Evolutionary conservation across 2,888 invertebrate species (phyloP).

Genomic region (Helleia helle): DNA sequence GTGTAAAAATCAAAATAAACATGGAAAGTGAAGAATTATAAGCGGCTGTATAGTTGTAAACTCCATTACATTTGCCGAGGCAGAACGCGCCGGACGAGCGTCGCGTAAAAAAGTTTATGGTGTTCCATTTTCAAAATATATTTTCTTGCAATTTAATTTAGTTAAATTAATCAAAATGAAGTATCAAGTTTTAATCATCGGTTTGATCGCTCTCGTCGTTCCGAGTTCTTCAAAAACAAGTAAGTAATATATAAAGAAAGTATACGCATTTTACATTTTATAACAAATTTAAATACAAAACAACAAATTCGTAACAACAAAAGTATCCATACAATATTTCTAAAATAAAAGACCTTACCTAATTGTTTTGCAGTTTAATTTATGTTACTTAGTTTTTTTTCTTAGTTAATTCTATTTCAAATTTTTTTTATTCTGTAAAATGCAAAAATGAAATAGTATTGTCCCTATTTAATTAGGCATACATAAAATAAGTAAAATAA

Average conservation of each 20-base stretch:
- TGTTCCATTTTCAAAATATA: constrained; percentile 17
- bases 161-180: constrained; percentile 37
- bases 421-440: neutral
- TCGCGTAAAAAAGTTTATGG: constrained; percentile 18
- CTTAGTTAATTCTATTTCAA: neutral
- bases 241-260: constrained; percentile 36
- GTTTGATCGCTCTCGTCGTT: constrained; percentile 42
- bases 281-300: no score
- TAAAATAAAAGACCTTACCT: no score
- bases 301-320: no score
- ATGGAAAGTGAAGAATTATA: constrained; percentile 36
- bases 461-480: no score
- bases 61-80: constrained; percentile 47
- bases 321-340: no score
- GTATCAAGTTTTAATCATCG: constrained; percentile 39
- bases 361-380: no score
- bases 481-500: no score
- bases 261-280: neutral
- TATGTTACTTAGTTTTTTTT: no score
- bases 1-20: no score
- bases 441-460: no score
- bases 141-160: constrained; percentile 13
- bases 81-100: constrained; percentile 44
- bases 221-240: constrained; percentile 51
- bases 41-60: constrained; percentile 23